Evolutionary conservation across 2,888 invertebrate species (phyloP), one percentile per base, ranked within the genome.

Genomic region (Eupeodes latifasciatus): DNA sequence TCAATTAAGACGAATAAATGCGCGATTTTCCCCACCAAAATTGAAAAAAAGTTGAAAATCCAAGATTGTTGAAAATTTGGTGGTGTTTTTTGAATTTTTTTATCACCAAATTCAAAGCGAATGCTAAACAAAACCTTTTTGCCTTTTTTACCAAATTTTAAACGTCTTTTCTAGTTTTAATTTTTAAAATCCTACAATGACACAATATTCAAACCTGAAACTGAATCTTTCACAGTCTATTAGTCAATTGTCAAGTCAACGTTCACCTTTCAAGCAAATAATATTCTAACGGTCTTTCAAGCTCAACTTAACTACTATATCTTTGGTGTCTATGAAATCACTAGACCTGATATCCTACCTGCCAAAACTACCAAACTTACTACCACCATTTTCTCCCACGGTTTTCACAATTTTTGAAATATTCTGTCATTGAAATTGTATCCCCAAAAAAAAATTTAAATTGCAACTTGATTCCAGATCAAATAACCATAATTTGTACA

Each of bases 381-480:
- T 19, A 64, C 27, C 44, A 64, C 27, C 44, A 75, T 72, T 81
- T 81, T 85, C 81, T 85, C 85, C 71, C 81, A 85, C 85, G 85
- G 81, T 81, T 40, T 64, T 79, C 61, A 55, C 40, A 79, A 44
- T 12, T 59, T 53, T 66, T 51, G 11, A 59, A 66, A 75, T 57
- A 19, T 59, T 72, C 66, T 34, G 64, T 11, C 83, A 76, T 36
- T 66, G 86, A 76, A 87, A 84, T 27, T 27, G 51, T 77, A 87
- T 84, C 44, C 14, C 44, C 9, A 57, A 27, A 44, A 47, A 27
- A 51, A 36, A 16, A n/a, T 16, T 44, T 59, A 59, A 72, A 59
- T 51, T 67, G 59, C 74, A 69, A 72, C 64, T 36, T 61, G 71
- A 79, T 72, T 64, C 72, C 62, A 47, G 34, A 44, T 71, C 49